Evolutionary conservation across 2,797 vertebrate species (phyloP), one percentile per base, ranked within the genome.

Genomic region (Scleropages formosus): DNA sequence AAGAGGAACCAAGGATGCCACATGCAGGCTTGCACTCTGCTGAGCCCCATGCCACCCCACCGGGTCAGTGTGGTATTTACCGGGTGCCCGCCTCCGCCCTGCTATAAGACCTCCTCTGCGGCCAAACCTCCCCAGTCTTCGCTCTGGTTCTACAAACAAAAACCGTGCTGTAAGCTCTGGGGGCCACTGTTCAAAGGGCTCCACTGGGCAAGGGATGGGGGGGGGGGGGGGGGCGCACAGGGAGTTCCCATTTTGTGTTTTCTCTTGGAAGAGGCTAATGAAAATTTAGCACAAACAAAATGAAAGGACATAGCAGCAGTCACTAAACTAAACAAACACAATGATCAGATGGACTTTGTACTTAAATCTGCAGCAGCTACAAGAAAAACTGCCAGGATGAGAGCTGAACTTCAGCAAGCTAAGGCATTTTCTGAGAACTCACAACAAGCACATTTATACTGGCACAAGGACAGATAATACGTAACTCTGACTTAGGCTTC

Each of bases 71-170:
- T 79, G 66, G 91, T 94, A 94, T 88, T 98, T 98, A 98, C 95
- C 95, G 91, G 91, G 88, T 89, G 83, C 90, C 85, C 90, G 90
- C 85, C 80, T 91, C 90, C 83, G 90, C 86, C 87, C 90, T 89
- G 88, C 95, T 94, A 97, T 91, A 98, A 95, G 92, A 96, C 90
- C 91, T 98, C 95, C 88, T 98, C 95, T 94, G 93, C 89, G 79
- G 89, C 94, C 89, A 97, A 95, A 95, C 95, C 94, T 88, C 95
- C 95, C 95, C 95, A 98, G 93, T 98, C 96, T 93, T 97, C 96
- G 90, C 88, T 94, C 92, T 96, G 95, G 93, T 90, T 95, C 95
- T 96, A 96, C 73, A 88, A 93, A 95, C 89, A 94, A 98, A 93
- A 96, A 93, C 88, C 90, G 91, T 93, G 90, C 88, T 92, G 80